Evolutionary conservation across 2,797 vertebrate genomes (phyloP), one percentile per base, ranked within the genome.

Genomic region (Intellagama lesueurii): DNA sequence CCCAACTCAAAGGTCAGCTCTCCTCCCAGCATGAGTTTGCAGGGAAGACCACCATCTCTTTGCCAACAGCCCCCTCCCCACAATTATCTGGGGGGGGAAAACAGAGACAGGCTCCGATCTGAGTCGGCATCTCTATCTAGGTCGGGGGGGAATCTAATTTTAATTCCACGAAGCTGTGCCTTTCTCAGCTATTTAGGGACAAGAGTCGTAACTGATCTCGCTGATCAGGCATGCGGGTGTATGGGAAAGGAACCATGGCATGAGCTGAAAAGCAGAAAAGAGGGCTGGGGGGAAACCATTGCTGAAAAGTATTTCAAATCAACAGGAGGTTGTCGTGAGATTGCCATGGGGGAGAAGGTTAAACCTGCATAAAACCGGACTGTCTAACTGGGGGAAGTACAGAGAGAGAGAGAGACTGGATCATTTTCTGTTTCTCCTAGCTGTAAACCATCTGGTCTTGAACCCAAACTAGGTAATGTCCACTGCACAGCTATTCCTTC

Each of bases 111-210:
- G 80, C 30, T 49, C 73, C 32, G 30, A 7, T 49, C n/a, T 52
- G 66, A 40, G 73, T 78, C 49, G 49, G 7, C 56, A 66, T 70
- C 85, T 44, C 77, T 8, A 68, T 17, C 83, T 76, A 14, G 78
- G 88, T 90, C 86, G 85, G 75, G 44, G 83, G 77, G 35, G 85
- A 64, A 88, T 85, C 91, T 95, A 93, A 94, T 92, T 95, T 95
- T 93, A 95, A 93, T 70, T 90, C 0, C 2, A 44, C 9, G 16
- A 68, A 91, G 0, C 0, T 44, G 16, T 52, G 7, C 64, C 70
- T 78, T 72, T 0, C 44, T 52, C 0, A 0, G 91, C 85, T 94
- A 92, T 94, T 94, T 91, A 73, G 85, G 86, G 94, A 84, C 8
- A 79, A 11, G 0, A 0, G 4, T 73, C 69, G 91, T 85, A 92